Base-by-base conservation (phyloP, 2,797 vertebrate genomes). In the Lates japonicus region DNA sequence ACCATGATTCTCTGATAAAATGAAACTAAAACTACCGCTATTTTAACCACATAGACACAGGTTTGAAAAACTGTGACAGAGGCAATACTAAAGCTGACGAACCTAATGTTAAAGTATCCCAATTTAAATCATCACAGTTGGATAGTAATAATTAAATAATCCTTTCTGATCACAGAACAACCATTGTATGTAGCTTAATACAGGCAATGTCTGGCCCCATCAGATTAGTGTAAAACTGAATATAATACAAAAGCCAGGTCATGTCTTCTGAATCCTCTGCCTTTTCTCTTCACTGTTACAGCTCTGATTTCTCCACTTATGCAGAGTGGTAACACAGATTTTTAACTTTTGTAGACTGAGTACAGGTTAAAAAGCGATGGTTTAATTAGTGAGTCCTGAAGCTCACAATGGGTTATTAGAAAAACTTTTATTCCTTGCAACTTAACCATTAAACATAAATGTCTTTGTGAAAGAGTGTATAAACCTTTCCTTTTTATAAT, bases 401-500 rank as follows among this genome's bases (percentile, higher is more conserved):
- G 49, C 33, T 49, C 60, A 25, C 13, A 31, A 7, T 10, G 48
- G 55, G 49, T 19, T 57, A 35, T 54, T 5, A 39, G 9, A 62
- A 42, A 48, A 72, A 16, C 31, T 25, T 29, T 74, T 25, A 42
- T 13, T 42, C 6, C 9, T 37, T 67, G 62, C 10, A 29, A 65
- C 46, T 42, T 20, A 33, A 64, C 7, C 14, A 58, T 55, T 22
- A 14, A 29, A 19, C 5, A 20, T 0, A 55, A 22, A 42, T 37
- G 3, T 54, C 1, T n/a, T 78, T 13, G 11, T 11, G n/a, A 46
- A 29, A n/a, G 8, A 42, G 12, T 39, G 13, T 13, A 33, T 22
- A 39, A 74, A 33, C 20, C 5, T 37, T 70, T 69, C 6, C 33
- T 19, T 80, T 74, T 41, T 6, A 70, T 41, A 74, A 77, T 19